A percentile compares a stretch with the other conserved stretches of the same genome.
Conservation (phyloP, 1,140 invertebrate species). For the Nylanderia fulva region DNA sequence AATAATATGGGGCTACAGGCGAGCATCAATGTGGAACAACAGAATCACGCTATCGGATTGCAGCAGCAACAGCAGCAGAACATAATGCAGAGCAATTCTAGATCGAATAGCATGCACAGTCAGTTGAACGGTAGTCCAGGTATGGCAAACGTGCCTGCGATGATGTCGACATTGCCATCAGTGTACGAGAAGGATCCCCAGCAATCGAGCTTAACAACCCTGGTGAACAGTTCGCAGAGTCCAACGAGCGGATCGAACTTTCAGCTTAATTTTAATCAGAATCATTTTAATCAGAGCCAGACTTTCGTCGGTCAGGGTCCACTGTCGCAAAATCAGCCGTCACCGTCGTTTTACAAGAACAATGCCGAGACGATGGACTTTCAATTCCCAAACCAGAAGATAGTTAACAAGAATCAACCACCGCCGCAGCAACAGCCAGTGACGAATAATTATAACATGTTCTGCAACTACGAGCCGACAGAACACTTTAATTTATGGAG, state of each 20-base stretch:
- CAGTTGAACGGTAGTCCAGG: conserved; percentile 46
- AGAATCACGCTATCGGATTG: conserved; percentile 55
- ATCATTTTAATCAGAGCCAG: conserved; percentile 69
- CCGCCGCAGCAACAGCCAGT: conserved; percentile 45
- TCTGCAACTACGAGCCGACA: conserved; percentile 74
- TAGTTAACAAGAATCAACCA: conserved; percentile 62
- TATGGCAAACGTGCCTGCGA: conserved; percentile 51
- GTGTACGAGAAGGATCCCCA: conserved; percentile 74
- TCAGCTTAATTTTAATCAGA: conserved; percentile 70
- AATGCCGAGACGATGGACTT: conserved; percentile 70
- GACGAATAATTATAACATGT: conserved; percentile 73
- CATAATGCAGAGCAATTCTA: conserved; percentile 63
- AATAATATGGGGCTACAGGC: conserved; percentile 47
- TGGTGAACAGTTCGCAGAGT: conserved; percentile 63
- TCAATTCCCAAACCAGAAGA: conserved; percentile 64
- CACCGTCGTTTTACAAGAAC: conserved; percentile 73
- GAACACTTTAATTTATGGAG: conserved; percentile 80
- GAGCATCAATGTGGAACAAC: conserved; percentile 58
- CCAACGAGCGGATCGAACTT: conserved; percentile 62
- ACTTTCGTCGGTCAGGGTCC: conserved; percentile 65
- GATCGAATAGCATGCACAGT: conserved; percentile 64
- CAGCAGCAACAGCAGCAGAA: conserved; percentile 61
- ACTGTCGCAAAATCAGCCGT: conserved; percentile 72
- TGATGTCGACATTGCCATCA: conserved; percentile 64
- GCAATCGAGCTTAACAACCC: conserved; percentile 55